A percentile compares a stretch with the other conserved stretches of the same genome.
These are phyloP conservation scores for Ectemnius continuus DNA, from an alignment of 2,888 invertebrate species.

Conservation along the genomic window DNA sequence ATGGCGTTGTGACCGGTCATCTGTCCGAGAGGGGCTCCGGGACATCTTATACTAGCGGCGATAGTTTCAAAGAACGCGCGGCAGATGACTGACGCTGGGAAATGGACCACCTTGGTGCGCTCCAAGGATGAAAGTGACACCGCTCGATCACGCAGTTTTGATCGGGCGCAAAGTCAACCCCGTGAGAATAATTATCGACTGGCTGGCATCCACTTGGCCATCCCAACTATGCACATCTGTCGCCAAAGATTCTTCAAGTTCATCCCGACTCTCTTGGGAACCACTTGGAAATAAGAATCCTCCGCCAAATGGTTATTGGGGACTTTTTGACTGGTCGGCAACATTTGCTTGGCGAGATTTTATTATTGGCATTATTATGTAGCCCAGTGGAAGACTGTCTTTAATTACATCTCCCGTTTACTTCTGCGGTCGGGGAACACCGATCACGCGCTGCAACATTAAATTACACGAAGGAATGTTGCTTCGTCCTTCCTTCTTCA, in stretches of 20 bases:
- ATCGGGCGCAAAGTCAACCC: conserved; percentile 18
- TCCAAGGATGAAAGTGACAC: conserved; percentile 25
- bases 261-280: no score
- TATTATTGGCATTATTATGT: no score
- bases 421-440: background rate
- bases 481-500: background rate
- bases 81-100: conserved; percentile 76
- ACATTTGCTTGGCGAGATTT: no score
- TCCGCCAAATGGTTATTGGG: no score
- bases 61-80: conserved; percentile 55
- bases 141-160: background rate
- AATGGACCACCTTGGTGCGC: conserved; percentile 76
- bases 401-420: conserved; percentile 32
- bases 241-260: no score
- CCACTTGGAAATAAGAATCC: no score
- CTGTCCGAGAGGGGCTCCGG: conserved; percentile 45
- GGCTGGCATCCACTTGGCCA: background rate
- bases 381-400: conserved; percentile 4
- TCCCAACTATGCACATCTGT: background rate
- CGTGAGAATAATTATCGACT: conserved; percentile 40
- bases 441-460: conserved; percentile 27
- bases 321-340: no score
- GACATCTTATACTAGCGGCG: conserved; percentile 66
- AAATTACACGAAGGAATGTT: conserved; percentile 30
- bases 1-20: conserved; percentile 65